Evolutionary conservation across 1,140 invertebrate species (phyloP), one percentile per base, ranked within the genome.

Genomic region (Bombyx mandarina): DNA sequence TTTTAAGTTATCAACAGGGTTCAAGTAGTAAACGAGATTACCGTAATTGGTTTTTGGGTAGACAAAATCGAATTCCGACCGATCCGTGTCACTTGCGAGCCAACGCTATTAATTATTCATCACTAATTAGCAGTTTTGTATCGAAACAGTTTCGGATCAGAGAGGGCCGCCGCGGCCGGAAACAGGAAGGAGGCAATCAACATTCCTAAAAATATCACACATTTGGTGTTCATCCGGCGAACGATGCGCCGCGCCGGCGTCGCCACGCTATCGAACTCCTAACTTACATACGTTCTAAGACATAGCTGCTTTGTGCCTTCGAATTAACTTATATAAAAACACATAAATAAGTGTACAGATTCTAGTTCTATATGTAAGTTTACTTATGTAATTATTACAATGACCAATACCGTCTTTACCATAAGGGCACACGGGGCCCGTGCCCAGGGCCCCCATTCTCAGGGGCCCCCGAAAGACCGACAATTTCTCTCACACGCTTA

Each of bases 121-220:
- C 66, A 73, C 75, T 82, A 82, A 85, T 82, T 82, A 79, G 71
- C 69, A 75, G 73, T 73, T 77, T 69, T 69, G 72, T 74, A 77
- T 75, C 54, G 44, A 55, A 63, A 58, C 47, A 22, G 52, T 57
- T 57, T 71, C 48, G 65, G 66, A 64, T 65, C 66, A 57, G 57
- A 65, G 58, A 69, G 74, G 62, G 63, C 72, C 68, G 61, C 57
- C 56, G 57, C 45, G 68, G 74, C 74, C 77, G 83, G 83, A 86
- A 79, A 85, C 83, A 83, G 83, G 83, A 86, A 86, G 76, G 66
- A 66, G 62, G 80, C 76, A 83, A 85, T 85, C 83, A 82, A 85
- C 83, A 79, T 82, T 72, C 73, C 82, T 86, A 86, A 83, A 86
- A 82, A 86, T 86, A 86, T 75, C 71, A 75, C 77, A 81, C 82